Evolutionary conservation across 2,888 invertebrate species (phyloP).

Genomic region (Drosophila kuntzei): DNA sequence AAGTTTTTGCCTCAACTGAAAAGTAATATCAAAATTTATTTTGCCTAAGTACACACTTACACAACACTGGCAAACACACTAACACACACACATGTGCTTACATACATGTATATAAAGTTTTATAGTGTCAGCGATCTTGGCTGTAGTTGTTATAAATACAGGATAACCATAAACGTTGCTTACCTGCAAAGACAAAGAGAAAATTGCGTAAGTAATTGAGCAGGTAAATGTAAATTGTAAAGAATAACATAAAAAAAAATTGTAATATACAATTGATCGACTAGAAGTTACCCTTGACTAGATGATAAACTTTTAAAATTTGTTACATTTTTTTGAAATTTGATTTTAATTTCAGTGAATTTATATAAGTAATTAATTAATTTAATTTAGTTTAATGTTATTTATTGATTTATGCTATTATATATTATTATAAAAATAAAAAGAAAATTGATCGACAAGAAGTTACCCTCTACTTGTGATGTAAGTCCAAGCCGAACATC

Average conservation of each 20-base stretch:
- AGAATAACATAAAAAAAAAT: conserved; percentile 2
- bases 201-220: conserved; percentile 31
- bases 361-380: too few relatives aligned
- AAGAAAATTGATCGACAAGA: background rate
- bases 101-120: conserved; percentile 3
- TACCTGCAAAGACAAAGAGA: conserved; percentile 65
- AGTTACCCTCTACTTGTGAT: too few relatives aligned
- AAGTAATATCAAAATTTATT: conserved; percentile 61
- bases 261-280: background rate
- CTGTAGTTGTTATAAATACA: conserved; percentile 2
- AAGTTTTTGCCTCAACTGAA: conserved; percentile 45
- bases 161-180: conserved; percentile 50
- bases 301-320: background rate
- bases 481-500: too few relatives aligned
- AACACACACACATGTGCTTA: conserved; percentile 1
- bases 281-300: conserved; percentile 5
- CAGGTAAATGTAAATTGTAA: background rate
- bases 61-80: conserved; percentile 9
- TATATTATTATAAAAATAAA: too few relatives aligned
- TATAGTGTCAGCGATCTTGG: conserved; percentile 22
- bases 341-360: too few relatives aligned
- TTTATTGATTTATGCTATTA: too few relatives aligned
- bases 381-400: too few relatives aligned
- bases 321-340: background rate
- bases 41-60: conserved; percentile 42